Percentiles rank a stretch among this genome's conserved stretches.
Evolutionary conservation across 2,888 invertebrate genomes (phyloP).

Genomic region (Invenusta paracnida): DNA sequence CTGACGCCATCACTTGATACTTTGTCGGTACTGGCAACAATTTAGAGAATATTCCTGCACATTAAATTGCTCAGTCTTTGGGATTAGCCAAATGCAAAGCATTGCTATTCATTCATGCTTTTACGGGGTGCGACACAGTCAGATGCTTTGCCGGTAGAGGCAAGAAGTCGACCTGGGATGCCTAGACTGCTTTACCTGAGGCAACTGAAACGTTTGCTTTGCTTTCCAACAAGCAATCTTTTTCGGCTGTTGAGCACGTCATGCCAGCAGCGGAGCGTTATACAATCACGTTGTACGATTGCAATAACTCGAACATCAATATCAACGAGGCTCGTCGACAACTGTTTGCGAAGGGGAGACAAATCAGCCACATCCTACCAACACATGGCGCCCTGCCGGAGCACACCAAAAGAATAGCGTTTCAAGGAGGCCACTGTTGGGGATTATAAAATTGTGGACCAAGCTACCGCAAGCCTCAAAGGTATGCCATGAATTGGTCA

Average conservation of each 20-base stretch:
- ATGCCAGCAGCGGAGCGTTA: constrained; percentile 45
- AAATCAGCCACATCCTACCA: constrained; percentile 45
- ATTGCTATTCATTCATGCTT: constrained; percentile 42
- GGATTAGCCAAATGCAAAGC: too few relatives aligned
- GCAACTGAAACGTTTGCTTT: background rate
- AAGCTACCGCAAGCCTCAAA: constrained; percentile 41
- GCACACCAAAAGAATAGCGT: constrained; percentile 46
- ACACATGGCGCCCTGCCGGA: constrained; percentile 46
- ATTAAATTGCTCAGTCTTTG: too few relatives aligned
- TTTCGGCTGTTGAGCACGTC: background rate
- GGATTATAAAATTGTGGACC: constrained; percentile 40
- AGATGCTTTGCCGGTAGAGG: background rate
- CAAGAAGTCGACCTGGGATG: constrained; percentile 42
- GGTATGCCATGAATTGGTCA: constrained; percentile 41
- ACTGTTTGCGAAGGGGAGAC: constrained; percentile 44
- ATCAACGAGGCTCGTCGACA: constrained; percentile 45
- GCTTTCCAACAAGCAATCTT: background rate
- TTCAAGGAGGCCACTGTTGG: constrained; percentile 45
- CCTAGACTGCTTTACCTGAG: background rate
- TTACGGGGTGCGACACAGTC: background rate
- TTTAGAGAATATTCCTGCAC: constrained; percentile 45
- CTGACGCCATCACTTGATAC: constrained; percentile 15
- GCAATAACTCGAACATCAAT: constrained; percentile 30
- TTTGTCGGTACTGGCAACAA: constrained; percentile 45
- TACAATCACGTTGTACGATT: constrained; percentile 47